These are phyloP conservation scores for Chrysochloris asiatica DNA, from an alignment of 2,113 vertebrate genomes.

Conservation along the genomic window DNA sequence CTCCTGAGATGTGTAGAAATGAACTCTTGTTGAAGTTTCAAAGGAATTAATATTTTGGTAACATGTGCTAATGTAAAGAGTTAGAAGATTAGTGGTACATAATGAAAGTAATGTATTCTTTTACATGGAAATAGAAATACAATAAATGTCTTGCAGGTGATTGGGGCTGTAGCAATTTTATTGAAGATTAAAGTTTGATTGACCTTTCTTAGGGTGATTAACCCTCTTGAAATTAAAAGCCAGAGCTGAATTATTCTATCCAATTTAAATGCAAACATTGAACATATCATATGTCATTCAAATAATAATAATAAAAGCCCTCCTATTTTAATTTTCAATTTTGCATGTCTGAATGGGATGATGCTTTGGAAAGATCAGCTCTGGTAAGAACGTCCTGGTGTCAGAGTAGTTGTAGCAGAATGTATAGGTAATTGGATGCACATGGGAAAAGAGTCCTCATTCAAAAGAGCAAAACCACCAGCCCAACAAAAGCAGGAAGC, in stretches of 20 bases:
- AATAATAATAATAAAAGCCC: constrained; percentile 75
- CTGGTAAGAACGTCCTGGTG: constrained; percentile 46
- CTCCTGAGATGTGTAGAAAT: constrained; percentile 82
- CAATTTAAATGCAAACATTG: constrained; percentile 87
- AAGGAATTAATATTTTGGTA: constrained; percentile 85
- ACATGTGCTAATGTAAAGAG: constrained; percentile 84
- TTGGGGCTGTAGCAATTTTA: constrained; percentile 84
- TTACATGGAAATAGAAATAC: constrained; percentile 84
- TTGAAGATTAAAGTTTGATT: constrained; percentile 88
- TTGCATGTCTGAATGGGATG: constrained; percentile 76
- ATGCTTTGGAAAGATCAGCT: constrained; percentile 73
- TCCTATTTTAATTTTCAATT: constrained; percentile 81
- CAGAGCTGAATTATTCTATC: constrained; percentile 83
- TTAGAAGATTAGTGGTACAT: constrained; percentile 81
- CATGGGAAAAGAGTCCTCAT: neutral
- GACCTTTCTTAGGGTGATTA: constrained; percentile 88
- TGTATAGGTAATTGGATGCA: constrained; percentile 23
- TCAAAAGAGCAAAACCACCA: neutral
- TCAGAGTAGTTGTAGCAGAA: constrained; percentile 63
- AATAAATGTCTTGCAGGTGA: constrained; percentile 87
- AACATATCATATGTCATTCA: constrained; percentile 73
- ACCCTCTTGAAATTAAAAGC: constrained; percentile 88
- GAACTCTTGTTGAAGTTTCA: constrained; percentile 83
- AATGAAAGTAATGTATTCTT: constrained; percentile 78
- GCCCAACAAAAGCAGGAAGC: neutral